Evolutionary conservation across 2,888 invertebrate genomes (phyloP).

Genomic region (Eubasilissa splendida): DNA sequence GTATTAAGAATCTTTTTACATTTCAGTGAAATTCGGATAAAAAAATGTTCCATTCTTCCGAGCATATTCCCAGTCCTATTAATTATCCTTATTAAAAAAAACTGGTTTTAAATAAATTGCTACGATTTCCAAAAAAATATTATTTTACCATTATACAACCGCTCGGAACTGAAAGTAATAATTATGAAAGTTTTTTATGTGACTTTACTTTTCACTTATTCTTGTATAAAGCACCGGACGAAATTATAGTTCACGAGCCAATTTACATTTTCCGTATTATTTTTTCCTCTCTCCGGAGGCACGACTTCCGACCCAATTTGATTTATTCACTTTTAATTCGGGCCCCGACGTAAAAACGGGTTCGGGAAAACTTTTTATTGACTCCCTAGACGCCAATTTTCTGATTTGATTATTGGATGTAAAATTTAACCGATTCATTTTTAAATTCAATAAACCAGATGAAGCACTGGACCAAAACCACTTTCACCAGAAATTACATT

Average conservation of each 20-base stretch:
- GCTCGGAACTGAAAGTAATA: too few species aligned
- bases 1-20: too few species aligned
- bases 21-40: too few species aligned
- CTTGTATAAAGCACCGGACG: not conserved
- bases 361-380: constrained; percentile 25
- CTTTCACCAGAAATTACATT: not conserved
- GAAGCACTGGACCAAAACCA: not conserved
- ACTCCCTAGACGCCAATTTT: not conserved
- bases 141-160: too few species aligned
- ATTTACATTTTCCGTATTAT: constrained; percentile 25
- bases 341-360: constrained; percentile 1
- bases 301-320: constrained; percentile 32
- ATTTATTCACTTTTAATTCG: constrained; percentile 26
- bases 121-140: too few species aligned
- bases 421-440: constrained; percentile 7
- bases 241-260: constrained; percentile 23
- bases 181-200: too few species aligned
- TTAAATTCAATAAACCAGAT: not conserved
- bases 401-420: constrained; percentile 12
- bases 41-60: too few species aligned
- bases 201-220: too few species aligned
- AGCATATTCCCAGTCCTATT: too few species aligned
- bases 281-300: constrained; percentile 10
- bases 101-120: too few species aligned
- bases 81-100: too few species aligned